Base-by-base conservation (phyloP, 2,113 vertebrate species). In the Melanotaenia duboulayi region DNA sequence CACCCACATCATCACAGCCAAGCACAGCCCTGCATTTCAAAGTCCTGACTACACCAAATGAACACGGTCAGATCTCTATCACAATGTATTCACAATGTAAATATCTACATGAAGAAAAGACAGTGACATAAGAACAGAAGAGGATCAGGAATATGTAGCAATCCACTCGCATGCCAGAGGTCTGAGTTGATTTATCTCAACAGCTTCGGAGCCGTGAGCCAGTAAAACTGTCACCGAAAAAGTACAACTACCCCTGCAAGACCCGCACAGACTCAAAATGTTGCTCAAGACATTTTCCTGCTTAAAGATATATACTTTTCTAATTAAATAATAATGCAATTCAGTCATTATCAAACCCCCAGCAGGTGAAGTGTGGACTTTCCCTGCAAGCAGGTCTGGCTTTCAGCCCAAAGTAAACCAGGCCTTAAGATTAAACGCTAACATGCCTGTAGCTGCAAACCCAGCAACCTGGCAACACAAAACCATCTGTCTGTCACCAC, bases 401-500 rank as follows among this genome's bases (percentile, higher is more conserved):
- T 61, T 22, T 19, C 60, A 22, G 81, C 66, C 64, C 60, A 67
- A 19, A 1, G 25, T 16, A 69, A 70, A 71, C 63, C 49, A 58
- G 59, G 72, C 81, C 67, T 62, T 4, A 25, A 44, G 57, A 61
- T 42, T 74, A 57, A 44, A 40, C 74, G 49, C 20, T 14, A 7
- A 78, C 39, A 74, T 14, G 70, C 71, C 65, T 62, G 59, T 40
- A 61, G 68, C 71, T 64, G 35, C 24, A 54, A 44, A 11, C 11
- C 61, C 24, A 0, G 70, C 68, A 76, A 51, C 85, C 78, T 22
- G 59, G 87, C 85, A 90, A 89, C 87, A 48, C 58, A 59, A 57
- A 81, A 35, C 71, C 73, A 82, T 79, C 71, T 32, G 37, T 81
- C 70, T 84, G 80, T 64, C 80, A 62, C 64, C 77, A 22, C 56